A percentile compares a stretch with the other conserved stretches of the same genome.
Conservation (phyloP, 2,888 invertebrate genomes). For the Gibbula magus region DNA sequence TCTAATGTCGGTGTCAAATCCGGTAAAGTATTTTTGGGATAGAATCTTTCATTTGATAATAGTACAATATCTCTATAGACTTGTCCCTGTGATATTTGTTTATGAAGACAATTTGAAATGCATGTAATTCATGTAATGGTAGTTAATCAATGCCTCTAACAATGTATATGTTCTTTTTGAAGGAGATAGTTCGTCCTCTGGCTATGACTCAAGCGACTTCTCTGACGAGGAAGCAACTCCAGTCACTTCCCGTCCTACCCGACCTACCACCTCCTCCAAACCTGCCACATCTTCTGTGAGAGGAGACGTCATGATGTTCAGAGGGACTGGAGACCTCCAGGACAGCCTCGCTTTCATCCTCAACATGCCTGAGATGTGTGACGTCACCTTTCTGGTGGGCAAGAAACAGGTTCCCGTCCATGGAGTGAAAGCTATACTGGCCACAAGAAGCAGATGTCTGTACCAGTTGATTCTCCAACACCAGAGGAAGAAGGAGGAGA, state of each 20-base stretch:
- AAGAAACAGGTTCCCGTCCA: not conserved
- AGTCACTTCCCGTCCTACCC: not conserved
- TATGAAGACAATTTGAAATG: too few species aligned
- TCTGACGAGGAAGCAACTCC: not conserved
- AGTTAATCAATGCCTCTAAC: not conserved
- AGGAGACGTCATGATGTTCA: not conserved
- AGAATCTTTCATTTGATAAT: not conserved
- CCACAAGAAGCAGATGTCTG: not conserved
- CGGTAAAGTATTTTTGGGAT: too few species aligned
- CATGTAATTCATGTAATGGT: too few species aligned
- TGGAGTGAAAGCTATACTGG: not conserved
- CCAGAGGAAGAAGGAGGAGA: not conserved
- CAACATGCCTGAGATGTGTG: not conserved
- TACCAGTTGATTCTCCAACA: conserved; percentile 18
- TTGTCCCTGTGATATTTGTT: too few species aligned
- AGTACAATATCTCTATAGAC: not conserved
- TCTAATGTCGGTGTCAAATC: too few species aligned
- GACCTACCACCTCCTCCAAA: not conserved
- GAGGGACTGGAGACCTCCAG: not conserved
- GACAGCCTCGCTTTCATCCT: not conserved
- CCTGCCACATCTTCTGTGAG: not conserved
- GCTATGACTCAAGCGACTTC: not conserved
- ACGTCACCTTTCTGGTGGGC: not conserved
- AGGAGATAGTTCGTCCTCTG: not conserved
- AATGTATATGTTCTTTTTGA: not conserved